These are phyloP conservation scores for Formica exsecta DNA, from an alignment of 1,140 invertebrate species.

Conservation along the genomic window DNA sequence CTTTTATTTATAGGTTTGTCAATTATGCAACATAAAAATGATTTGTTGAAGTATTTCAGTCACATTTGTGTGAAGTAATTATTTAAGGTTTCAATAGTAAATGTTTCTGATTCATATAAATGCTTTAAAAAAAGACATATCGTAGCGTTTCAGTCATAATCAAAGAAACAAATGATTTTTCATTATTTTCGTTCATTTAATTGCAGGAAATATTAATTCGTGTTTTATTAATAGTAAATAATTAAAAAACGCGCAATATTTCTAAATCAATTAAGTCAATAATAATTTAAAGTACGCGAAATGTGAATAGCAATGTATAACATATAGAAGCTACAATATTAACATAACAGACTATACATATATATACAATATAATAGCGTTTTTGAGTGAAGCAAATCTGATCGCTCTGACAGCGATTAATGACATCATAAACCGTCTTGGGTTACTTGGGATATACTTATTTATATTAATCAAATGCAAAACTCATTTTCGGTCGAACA, in stretches of 20 bases:
- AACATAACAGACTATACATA: neutral
- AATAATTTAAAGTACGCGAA: neutral
- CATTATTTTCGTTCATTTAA: neutral
- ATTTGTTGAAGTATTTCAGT: neutral
- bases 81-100: neutral
- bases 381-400: too few species aligned
- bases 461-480: too few species aligned
- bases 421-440: too few species aligned
- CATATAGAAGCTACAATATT: neutral
- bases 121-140: neutral
- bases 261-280: neutral
- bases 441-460: too few species aligned
- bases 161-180: neutral
- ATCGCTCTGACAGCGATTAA: too few species aligned
- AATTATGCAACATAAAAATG: too few species aligned
- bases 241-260: neutral
- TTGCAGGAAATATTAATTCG: neutral
- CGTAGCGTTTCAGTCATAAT: neutral
- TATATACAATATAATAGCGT: too few species aligned
- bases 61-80: neutral
- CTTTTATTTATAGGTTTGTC: too few species aligned
- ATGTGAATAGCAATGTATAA: neutral
- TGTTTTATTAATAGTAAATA: neutral
- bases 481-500: too few species aligned
- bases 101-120: too few species aligned